These are phyloP conservation scores for Sebastes steindachneri DNA, from an alignment of 2,797 vertebrate species.

Conservation along the genomic window DNA sequence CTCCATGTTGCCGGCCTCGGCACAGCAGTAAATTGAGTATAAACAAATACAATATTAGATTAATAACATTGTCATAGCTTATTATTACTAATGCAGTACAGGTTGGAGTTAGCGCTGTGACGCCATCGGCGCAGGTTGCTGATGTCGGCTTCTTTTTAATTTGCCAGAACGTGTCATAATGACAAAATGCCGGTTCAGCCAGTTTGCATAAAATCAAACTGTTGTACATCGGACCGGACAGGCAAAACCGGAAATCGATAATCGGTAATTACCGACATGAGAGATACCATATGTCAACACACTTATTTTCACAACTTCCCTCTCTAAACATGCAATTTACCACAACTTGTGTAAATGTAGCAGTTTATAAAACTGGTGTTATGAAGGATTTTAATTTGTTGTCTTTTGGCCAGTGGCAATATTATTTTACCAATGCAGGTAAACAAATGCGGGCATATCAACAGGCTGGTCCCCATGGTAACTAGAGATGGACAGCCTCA, in stretches of 20 bases:
- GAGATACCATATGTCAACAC: background rate
- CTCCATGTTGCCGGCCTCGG: too few relatives aligned
- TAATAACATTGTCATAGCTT: background rate
- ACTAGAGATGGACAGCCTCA: constrained; percentile 25
- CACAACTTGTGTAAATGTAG: background rate
- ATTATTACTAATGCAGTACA: background rate
- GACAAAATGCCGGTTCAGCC: background rate
- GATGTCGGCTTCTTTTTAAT: background rate
- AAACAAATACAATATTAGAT: background rate
- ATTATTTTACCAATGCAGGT: constrained; percentile 21
- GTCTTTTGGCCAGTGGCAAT: constrained; percentile 7
- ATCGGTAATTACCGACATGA: background rate
- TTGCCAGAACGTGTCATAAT: background rate
- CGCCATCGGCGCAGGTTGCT: too few relatives aligned
- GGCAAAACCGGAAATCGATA: too few relatives aligned
- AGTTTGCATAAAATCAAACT: too few relatives aligned
- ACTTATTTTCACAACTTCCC: background rate
- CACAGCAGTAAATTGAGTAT: too few relatives aligned
- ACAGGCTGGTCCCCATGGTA: constrained; percentile 38
- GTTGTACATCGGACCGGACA: too few relatives aligned
- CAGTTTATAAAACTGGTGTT: constrained; percentile 1
- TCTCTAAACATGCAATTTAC: background rate
- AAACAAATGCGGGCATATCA: constrained; percentile 21
- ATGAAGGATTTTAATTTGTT: constrained; percentile 16
- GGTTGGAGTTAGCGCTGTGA: background rate